Evolutionary conservation across 2,888 invertebrate genomes (phyloP).

Genomic region (Creontiades dilutus): DNA sequence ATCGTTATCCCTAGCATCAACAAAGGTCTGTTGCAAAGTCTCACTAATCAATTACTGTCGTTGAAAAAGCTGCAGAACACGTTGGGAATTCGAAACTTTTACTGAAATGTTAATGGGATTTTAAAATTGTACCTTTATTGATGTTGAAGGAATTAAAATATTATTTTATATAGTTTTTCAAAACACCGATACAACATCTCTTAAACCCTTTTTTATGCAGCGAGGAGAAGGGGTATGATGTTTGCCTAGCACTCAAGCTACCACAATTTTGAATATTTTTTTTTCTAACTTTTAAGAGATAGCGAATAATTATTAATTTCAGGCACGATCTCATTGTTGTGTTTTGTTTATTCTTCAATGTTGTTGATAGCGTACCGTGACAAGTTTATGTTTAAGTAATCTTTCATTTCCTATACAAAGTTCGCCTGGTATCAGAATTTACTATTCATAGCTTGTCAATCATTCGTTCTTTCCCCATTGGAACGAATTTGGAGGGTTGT

Average conservation of each 20-base stretch:
- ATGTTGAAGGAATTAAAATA: background rate
- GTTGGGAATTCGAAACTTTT: background rate
- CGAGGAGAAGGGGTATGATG: conserved; percentile 68
- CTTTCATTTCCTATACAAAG: no score
- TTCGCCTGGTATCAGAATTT: no score
- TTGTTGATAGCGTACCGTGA: no score
- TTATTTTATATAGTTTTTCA: background rate
- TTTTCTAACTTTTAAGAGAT: conserved; percentile 24
- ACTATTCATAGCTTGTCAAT: no score
- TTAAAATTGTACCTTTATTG: background rate
- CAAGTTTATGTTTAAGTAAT: no score
- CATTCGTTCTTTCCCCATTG: no score
- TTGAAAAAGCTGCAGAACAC: background rate
- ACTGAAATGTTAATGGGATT: background rate
- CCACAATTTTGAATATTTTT: background rate
- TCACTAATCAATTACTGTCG: background rate
- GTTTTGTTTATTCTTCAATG: background rate
- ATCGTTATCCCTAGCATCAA: background rate
- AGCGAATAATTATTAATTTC: background rate
- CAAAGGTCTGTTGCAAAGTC: background rate
- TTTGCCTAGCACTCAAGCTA: conserved; percentile 15
- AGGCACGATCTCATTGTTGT: background rate
- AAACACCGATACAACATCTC: conserved; percentile 21
- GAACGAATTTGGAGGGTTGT: no score
- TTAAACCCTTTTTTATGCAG: conserved; percentile 62